phyloP scores from a whole-genome alignment of 2,888 invertebrate genomes.

The Plagodis pulveraria region DNA sequence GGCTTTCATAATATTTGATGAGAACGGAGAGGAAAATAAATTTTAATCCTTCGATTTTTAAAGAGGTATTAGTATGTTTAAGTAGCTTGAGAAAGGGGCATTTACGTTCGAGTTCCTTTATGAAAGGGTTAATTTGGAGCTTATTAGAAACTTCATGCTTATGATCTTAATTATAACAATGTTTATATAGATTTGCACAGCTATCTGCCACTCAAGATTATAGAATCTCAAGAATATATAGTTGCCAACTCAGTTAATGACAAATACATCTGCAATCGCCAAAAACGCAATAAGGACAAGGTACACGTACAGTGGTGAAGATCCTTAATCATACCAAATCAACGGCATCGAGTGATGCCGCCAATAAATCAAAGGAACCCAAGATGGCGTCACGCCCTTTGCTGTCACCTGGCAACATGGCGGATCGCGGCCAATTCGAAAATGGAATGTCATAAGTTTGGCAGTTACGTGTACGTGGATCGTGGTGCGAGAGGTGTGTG shows the following conservation, averaged over 20 bases:
- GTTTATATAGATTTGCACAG: no score
- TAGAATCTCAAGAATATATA: no score
- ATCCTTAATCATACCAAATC: conserved; percentile 23
- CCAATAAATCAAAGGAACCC: conserved; percentile 45
- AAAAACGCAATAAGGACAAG: conserved; percentile 22
- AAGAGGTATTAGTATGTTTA: no score
- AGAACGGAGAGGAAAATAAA: no score
- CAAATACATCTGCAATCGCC: conserved; percentile 13
- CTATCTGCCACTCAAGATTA: no score
- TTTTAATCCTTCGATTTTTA: no score
- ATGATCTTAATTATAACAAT: no score
- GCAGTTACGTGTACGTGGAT: conserved; percentile 68
- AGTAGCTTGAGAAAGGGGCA: no score
- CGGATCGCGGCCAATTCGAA: conserved; percentile 57
- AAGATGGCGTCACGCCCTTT: conserved; percentile 45
- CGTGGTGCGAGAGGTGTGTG: conserved; percentile 70
- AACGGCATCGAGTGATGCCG: conserved; percentile 19
- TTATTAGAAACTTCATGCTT: no score
- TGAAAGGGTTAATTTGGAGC: no score
- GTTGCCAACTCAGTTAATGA: conserved; percentile 3
- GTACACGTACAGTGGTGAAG: conserved; percentile 18
- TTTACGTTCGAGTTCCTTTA: no score
- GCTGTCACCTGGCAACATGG: conserved; percentile 63
- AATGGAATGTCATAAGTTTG: conserved; percentile 82
- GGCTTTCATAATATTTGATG: no score